phyloP scores from a whole-genome alignment of 1,140 invertebrate genomes.

The Latrodectus geometricus region DNA sequence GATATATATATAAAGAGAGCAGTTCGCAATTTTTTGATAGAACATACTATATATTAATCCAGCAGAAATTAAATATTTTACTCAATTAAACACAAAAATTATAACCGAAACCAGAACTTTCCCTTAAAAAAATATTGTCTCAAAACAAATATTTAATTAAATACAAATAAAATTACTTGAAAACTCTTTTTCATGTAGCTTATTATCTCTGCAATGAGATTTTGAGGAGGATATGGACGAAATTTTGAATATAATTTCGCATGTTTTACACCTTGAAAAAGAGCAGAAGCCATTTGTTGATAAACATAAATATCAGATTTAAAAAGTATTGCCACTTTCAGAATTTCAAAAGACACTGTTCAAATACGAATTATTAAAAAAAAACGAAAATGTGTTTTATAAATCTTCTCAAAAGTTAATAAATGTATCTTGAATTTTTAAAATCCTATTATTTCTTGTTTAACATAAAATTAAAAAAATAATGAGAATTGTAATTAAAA shows the following conservation, averaged over 20 bases:
- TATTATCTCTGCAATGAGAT: constrained; percentile 3
- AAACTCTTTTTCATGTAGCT: constrained; percentile 8
- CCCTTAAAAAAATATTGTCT: no score
- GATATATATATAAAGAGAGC: no score
- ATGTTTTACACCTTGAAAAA: constrained; percentile 34
- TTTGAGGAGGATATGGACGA: constrained; percentile 14
- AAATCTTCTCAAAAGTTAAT: no score
- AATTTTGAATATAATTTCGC: constrained; percentile 39
- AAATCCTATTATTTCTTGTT: no score
- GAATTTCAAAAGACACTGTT: background rate
- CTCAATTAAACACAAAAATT: no score
- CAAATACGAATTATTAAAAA: background rate
- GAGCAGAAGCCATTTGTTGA: constrained; percentile 27
- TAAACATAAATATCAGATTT: background rate
- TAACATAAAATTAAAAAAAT: no score
- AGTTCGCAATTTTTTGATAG: no score
- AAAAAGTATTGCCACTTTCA: background rate
- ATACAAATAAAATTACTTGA: background rate
- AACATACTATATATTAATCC: no score
- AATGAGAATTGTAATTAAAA: no score
- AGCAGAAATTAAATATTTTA: no score
- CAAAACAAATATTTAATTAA: background rate
- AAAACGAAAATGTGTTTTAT: background rate
- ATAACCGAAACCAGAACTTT: no score
- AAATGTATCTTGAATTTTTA: no score